These are phyloP conservation scores for Melozone crissalis DNA, from an alignment of 2,113 vertebrate species.

Conservation along the genomic window DNA sequence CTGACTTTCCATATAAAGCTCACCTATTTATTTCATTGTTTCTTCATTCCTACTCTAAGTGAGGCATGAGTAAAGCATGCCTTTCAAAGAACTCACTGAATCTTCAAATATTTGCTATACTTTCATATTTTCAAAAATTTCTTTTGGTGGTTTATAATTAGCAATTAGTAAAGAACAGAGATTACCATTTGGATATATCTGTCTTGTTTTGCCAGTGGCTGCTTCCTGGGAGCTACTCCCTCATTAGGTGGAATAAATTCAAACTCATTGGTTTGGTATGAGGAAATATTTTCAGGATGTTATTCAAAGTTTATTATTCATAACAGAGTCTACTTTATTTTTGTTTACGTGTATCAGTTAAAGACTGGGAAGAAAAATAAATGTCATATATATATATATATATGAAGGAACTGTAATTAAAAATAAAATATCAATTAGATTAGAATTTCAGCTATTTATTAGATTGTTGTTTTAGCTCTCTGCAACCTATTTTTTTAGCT, in stretches of 20 bases:
- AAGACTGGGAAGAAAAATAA: background rate
- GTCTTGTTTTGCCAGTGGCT: background rate
- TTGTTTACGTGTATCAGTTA: background rate
- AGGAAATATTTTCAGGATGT: background rate
- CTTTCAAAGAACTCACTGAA: background rate
- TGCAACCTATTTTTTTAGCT: background rate
- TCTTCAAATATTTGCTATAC: background rate
- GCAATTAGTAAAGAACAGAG: background rate
- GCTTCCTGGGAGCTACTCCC: background rate
- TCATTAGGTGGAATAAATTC: background rate
- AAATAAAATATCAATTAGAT: background rate
- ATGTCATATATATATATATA: background rate
- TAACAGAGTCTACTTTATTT: background rate
- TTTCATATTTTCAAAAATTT: background rate
- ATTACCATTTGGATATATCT: background rate
- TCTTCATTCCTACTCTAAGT: background rate
- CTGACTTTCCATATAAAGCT: background rate
- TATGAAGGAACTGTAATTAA: background rate
- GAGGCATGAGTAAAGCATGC: background rate
- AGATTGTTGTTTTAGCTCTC: background rate
- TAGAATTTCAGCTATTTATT: background rate
- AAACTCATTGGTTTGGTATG: background rate
- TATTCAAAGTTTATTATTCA: background rate
- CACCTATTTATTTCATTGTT: background rate
- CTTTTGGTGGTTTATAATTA: background rate